These are phyloP conservation scores for Cosmia pyralina DNA, from an alignment of 2,888 invertebrate genomes.

Conservation along the genomic window DNA sequence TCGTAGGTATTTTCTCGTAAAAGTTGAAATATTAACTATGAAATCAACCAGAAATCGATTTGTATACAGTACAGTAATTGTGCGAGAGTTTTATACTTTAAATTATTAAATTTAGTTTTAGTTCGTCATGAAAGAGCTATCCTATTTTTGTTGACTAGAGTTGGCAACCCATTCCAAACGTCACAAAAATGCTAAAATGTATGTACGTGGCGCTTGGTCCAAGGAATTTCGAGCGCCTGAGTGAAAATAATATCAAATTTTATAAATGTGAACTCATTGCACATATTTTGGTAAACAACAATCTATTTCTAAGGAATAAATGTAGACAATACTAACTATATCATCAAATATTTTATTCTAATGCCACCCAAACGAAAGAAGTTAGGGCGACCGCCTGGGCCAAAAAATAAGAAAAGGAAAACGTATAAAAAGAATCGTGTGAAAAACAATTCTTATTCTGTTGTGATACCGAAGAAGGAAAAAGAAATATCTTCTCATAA, in stretches of 20 bases:
- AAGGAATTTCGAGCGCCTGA: conserved; percentile 78
- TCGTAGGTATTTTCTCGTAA: not conserved
- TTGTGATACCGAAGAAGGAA: conserved; percentile 26
- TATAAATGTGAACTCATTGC: conserved; percentile 73
- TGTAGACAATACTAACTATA: conserved; percentile 56
- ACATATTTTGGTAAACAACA: conserved; percentile 57
- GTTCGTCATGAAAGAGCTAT: not conserved
- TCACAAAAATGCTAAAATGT: conserved; percentile 2
- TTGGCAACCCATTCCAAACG: conserved; percentile 12
- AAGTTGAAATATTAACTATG: not conserved
- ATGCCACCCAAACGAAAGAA: conserved; percentile 83
- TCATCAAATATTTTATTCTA: conserved; percentile 41
- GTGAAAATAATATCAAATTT: conserved; percentile 88
- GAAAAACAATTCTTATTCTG: conserved; percentile 29
- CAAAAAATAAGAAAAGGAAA: conserved; percentile 70
- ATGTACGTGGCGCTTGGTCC: conserved; percentile 30
- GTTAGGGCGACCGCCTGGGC: conserved; percentile 72
- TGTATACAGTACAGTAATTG: not conserved
- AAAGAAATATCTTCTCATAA: conserved; percentile 4
- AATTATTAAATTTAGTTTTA: not conserved
- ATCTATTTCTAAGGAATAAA: conserved; percentile 60
- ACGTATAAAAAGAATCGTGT: conserved; percentile 41
- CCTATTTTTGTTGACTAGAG: not conserved
- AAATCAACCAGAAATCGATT: not conserved
- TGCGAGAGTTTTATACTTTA: not conserved